Conservation (phyloP, 2,888 invertebrate genomes). For the Sthenelais limicola region DNA sequence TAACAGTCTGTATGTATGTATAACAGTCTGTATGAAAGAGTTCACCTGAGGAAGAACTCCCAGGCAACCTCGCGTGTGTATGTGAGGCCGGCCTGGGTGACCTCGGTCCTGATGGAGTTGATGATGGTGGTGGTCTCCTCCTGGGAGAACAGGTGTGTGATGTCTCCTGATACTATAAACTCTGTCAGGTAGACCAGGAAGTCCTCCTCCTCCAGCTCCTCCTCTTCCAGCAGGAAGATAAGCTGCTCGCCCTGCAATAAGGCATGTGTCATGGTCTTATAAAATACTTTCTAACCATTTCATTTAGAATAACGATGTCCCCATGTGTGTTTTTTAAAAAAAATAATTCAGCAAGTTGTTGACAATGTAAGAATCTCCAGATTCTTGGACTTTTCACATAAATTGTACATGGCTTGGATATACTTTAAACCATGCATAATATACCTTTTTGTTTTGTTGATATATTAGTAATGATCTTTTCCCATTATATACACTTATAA, state of each 20-base stretch:
- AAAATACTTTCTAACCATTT: too few relatives aligned
- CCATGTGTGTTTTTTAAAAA: too few relatives aligned
- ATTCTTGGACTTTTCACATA: too few relatives aligned
- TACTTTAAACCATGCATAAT: too few relatives aligned
- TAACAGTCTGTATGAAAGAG: too few relatives aligned
- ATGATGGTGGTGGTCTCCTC: slow-evolving; percentile 72
- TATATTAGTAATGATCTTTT: too few relatives aligned
- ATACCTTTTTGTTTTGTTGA: too few relatives aligned
- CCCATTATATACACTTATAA: too few relatives aligned
- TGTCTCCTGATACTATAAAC: slow-evolving; percentile 68
- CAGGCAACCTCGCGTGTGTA: slow-evolving; percentile 72
- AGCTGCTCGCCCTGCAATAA: slow-evolving; percentile 67
- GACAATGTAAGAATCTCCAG: too few relatives aligned
- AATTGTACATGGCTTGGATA: too few relatives aligned
- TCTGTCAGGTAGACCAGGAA: slow-evolving; percentile 70
- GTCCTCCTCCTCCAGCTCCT: slow-evolving; percentile 68
- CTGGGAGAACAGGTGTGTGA: slow-evolving; percentile 69
- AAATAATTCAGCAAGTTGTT: slow-evolving; percentile 3
- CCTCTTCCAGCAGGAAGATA: slow-evolving; percentile 68
- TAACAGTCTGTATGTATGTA: too few relatives aligned
- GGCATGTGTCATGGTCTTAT: background rate
- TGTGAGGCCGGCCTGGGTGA: slow-evolving; percentile 70
- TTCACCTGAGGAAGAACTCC: slow-evolving; percentile 69
- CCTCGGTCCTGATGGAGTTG: slow-evolving; percentile 72
- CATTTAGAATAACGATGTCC: too few relatives aligned